Conservation (phyloP, 2,113 vertebrate genomes). For the Oplegnathus fasciatus region DNA sequence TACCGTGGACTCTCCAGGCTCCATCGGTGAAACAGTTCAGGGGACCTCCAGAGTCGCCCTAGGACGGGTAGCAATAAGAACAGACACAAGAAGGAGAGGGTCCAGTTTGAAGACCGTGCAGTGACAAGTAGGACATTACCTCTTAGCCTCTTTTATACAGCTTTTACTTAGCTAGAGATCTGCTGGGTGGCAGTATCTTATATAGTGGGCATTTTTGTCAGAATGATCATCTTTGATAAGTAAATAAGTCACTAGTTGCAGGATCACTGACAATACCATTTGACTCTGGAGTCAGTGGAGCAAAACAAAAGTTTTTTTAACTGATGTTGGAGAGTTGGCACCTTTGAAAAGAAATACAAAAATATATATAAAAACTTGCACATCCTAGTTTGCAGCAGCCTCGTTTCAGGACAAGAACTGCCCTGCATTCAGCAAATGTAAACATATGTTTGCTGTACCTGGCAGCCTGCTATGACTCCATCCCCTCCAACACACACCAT, state of each 20-base stretch:
- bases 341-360: background rate
- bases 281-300: too few relatives aligned
- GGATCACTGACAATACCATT: background rate
- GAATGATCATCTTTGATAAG: background rate
- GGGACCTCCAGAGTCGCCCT: constrained; percentile 83
- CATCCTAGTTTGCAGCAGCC: background rate
- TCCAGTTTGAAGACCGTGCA: background rate
- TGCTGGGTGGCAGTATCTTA: background rate
- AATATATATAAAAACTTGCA: background rate
- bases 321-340: too few relatives aligned
- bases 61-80: constrained; percentile 14
- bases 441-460: constrained; percentile 56
- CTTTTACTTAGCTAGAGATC: background rate
- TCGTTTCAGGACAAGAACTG: background rate
- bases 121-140: background rate
- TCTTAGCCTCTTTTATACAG: background rate
- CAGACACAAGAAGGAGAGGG: constrained; percentile 36
- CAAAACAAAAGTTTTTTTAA: too few relatives aligned
- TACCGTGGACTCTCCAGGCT: constrained; percentile 77
- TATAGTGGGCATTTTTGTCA: background rate
- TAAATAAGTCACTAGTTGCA: background rate
- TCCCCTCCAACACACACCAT: constrained; percentile 86
- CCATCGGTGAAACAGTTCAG: constrained; percentile 74
- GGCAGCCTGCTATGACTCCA: constrained; percentile 77
- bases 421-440: background rate